Evolutionary conservation across 2,797 vertebrate genomes (phyloP), one percentile per base, ranked within the genome.

Genomic region (Pangasius sanitwongsei): DNA sequence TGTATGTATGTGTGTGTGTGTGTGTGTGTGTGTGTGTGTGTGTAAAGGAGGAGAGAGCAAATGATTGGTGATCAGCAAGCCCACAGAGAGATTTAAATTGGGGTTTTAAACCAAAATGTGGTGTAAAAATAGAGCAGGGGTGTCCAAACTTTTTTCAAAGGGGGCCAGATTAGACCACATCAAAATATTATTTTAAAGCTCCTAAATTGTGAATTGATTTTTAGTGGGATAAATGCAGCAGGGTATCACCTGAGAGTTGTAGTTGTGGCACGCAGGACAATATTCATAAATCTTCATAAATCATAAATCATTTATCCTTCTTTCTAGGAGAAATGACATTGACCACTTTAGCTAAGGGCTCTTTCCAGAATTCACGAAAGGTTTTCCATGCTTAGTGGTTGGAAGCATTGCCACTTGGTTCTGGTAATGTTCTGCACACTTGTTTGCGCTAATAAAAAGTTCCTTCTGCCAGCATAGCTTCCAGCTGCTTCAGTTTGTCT

Each of bases 1-100:
- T 86, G 90, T 91, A 88, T 83, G 90, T 86, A 80, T 84, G 87
- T 90, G 90, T 89, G 86, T 80, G 91, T n/a, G n/a, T n/a, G n/a
- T n/a, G n/a, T n/a, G n/a, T n/a, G n/a, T n/a, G 88, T 83, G 90
- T 86, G 82, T 84, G 87, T 90, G 88, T 93, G 91, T 90, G 90
- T 89, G 91, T 91, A 13, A 15, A 34, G 23, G 13, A 28, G 37
- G 37, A 63, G 5, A 86, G 74, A 81, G 87, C 88, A 90, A 91
- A 93, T 91, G 91, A 90, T 91, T 89, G 85, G 90, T 91, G 88
- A 90, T 93, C 88, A 91, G 88, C 85, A 87, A 78, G 87, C 53
- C 87, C 78, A 83, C 70, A 88, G 83, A 74, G 23, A 12, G 67
- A 86, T 89, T 87, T 94, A 94, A 37, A 63, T n/a, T 63, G 11